phyloP scores from a whole-genome alignment of 2,888 invertebrate species.

The Lamproptera curius region DNA sequence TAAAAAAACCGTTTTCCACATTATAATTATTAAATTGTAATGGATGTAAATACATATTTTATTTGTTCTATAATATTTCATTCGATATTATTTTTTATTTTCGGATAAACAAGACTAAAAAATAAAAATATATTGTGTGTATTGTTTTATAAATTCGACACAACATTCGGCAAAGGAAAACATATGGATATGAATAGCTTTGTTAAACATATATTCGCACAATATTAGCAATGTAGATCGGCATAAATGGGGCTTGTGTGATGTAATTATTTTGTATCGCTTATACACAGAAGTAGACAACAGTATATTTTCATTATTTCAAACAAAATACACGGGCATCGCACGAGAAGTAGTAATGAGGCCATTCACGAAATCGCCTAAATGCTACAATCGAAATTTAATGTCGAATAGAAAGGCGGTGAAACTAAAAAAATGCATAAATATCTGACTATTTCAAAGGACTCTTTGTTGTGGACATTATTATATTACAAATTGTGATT shows the following conservation, averaged over 20 bases:
- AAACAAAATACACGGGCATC: constrained; percentile 47
- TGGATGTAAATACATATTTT: no score
- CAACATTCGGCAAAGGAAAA: no score
- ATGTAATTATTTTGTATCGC: constrained; percentile 17
- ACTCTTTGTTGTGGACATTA: neutral
- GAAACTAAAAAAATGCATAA: constrained; percentile 29
- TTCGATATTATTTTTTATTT: no score
- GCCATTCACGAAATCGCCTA: constrained; percentile 48
- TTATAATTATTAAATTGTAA: no score
- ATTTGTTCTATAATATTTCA: no score
- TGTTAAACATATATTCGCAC: constrained; percentile 1
- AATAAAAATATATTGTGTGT: no score
- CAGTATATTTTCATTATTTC: constrained; percentile 35
- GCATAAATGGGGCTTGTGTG: constrained; percentile 10
- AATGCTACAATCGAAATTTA: constrained; percentile 62
- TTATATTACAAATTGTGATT: no score
- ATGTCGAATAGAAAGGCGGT: constrained; percentile 32
- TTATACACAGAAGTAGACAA: constrained; percentile 18
- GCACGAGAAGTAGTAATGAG: constrained; percentile 70
- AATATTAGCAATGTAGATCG: neutral
- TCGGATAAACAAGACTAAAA: no score
- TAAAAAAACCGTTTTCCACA: no score
- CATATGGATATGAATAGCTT: neutral
- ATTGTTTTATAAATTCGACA: no score
- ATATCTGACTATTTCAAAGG: constrained; percentile 3